Evolutionary conservation across 2,888 invertebrate genomes (phyloP).

Genomic region (Copidosoma aretas): DNA sequence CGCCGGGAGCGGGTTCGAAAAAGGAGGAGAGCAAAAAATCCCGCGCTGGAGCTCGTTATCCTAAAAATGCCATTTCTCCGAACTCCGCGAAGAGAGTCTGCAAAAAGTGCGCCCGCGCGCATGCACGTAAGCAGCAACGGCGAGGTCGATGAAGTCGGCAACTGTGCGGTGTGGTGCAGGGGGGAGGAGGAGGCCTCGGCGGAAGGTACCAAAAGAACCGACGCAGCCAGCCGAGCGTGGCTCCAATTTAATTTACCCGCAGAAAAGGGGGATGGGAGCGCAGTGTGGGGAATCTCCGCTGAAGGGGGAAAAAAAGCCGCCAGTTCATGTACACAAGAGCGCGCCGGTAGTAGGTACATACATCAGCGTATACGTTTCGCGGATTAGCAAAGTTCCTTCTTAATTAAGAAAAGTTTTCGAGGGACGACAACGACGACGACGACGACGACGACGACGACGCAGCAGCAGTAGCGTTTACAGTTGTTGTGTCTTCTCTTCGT

Average conservation of each 20-base stretch:
- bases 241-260: conserved; percentile 31
- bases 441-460: neutral
- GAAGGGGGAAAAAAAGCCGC: too few relatives aligned
- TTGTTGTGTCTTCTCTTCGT: neutral
- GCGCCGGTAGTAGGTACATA: neutral
- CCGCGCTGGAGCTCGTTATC: conserved; percentile 24
- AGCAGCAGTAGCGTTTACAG: neutral
- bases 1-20: neutral
- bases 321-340: neutral
- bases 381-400: conserved; percentile 32
- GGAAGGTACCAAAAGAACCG: neutral
- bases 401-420: conserved; percentile 30
- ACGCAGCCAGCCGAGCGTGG: neutral
- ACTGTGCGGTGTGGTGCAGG: conserved; percentile 1
- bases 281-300: neutral
- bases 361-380: conserved; percentile 12
- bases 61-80: conserved; percentile 22
- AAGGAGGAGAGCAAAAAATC: conserved; percentile 10
- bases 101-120: neutral
- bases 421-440: neutral
- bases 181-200: neutral
- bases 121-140: neutral
- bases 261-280: conserved; percentile 3
- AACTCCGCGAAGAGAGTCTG: neutral
- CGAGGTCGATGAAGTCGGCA: neutral